phyloP scores from a whole-genome alignment of 2,797 vertebrate species.

The Todus mexicanus region DNA sequence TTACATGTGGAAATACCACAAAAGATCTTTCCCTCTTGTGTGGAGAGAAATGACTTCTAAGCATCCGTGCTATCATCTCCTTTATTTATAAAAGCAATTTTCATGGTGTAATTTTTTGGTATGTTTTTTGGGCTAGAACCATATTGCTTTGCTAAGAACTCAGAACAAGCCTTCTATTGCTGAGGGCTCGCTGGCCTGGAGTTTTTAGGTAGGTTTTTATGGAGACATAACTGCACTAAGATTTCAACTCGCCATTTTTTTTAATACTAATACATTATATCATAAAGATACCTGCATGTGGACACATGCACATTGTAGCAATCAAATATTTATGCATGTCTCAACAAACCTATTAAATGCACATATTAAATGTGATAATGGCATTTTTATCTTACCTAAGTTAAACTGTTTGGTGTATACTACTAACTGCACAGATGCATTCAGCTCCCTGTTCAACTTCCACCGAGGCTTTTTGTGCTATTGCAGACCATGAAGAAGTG shows the following conservation, averaged over 20 bases:
- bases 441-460: neutral
- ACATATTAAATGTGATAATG: neutral
- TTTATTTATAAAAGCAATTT: conserved; percentile 47
- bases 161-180: neutral
- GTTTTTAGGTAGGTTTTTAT: conserved; percentile 4
- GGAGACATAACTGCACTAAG: neutral
- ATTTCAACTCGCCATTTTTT: neutral
- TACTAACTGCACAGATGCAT: neutral
- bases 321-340: neutral
- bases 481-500: neutral
- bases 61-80: neutral
- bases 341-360: neutral
- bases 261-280: neutral
- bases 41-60: conserved; percentile 35
- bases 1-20: conserved; percentile 53
- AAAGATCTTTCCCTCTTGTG: conserved; percentile 41
- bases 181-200: neutral
- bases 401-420: neutral
- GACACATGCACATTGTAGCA: neutral
- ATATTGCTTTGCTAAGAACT: conserved; percentile 26
- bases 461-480: neutral
- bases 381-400: neutral
- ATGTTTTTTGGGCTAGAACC: neutral
- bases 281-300: neutral
- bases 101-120: neutral